Evolutionary conservation across 2,113 vertebrate genomes (phyloP), one percentile per base, ranked within the genome.

Genomic region (Ammospiza caudacuta): DNA sequence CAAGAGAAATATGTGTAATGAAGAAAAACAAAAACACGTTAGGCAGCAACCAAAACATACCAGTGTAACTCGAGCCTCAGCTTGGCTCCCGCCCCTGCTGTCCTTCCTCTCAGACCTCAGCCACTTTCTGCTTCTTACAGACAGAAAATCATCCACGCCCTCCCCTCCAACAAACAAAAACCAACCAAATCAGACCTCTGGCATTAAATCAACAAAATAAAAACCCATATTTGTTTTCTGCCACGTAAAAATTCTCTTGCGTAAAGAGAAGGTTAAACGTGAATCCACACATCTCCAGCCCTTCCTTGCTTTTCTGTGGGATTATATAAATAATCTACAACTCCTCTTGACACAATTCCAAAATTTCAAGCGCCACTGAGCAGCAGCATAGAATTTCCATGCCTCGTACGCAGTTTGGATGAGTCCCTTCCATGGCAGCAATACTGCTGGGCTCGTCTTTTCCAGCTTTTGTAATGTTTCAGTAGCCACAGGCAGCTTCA

Each of bases 1-100:
- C 94, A 91, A 29, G 87, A 95, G 89, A 97, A 95, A 64, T 92
- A 86, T 72, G 86, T 68, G 89, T 94, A 92, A 94, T 75, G 86
- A 96, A 90, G 70, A 90, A 97, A 94, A 96, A 92, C 94, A 97
- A 95, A 97, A 97, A 88, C 95, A 95, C 20, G 35, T 94, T 91
- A 96, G 90, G 92, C 62, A 95, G 94, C 94, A 96, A 95, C 92
- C 94, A 95, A 95, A 96, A 87, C 91, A 95, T 84, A 83, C 76
- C 94, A 78, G 92, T 85, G 96, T 78, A 95, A 97, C 11, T 59
- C 0, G 74, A 96, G 90, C 75, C 58, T n/a, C 69, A 16, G 57
- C 89, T 64, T 92, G 94, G 94, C 94, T 91, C 44, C 94, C 67
- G 49, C 77, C 58, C 41, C 37, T 67, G 73, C 78, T 84, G 72